A percentile compares a stretch with the other conserved stretches of the same genome.
Conservation (phyloP, 2,797 vertebrate species). For the Agapornis canus region DNA sequence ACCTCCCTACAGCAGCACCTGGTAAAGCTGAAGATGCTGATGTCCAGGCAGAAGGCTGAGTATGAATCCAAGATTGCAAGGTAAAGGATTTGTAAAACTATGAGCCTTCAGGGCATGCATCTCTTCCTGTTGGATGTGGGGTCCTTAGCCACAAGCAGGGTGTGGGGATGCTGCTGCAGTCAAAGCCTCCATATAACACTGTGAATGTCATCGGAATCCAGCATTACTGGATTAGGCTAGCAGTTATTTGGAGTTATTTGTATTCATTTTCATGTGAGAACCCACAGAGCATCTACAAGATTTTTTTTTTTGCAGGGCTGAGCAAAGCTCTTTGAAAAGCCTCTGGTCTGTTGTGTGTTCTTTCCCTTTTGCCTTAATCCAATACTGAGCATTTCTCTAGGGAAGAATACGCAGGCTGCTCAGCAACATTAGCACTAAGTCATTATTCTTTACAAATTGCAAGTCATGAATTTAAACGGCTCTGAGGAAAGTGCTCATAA, state of each 20-base stretch:
- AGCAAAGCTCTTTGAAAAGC: neutral
- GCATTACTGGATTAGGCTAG: neutral
- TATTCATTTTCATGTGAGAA: neutral
- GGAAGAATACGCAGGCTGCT: neutral
- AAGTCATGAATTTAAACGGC: slow-evolving; percentile 32
- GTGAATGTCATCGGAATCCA: neutral
- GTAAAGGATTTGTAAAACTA: neutral
- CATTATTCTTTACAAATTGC: neutral
- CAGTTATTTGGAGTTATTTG: neutral
- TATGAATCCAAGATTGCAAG: neutral
- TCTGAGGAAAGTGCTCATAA: neutral
- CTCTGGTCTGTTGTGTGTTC: neutral
- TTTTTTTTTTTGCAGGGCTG: neutral
- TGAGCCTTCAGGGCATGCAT: neutral
- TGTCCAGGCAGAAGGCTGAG: slow-evolving; percentile 2
- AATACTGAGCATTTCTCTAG: neutral
- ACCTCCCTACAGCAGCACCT: neutral
- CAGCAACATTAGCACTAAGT: neutral
- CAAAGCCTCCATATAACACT: fast-evolving
- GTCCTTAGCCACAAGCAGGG: fast-evolving
- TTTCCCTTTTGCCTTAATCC: neutral
- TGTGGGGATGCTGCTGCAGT: neutral
- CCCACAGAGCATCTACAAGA: neutral
- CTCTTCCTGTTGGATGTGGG: fast-evolving
- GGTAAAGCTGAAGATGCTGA: neutral